Base-by-base conservation (phyloP, 1,140 invertebrate species). In the Drosophila ohnishii region DNA sequence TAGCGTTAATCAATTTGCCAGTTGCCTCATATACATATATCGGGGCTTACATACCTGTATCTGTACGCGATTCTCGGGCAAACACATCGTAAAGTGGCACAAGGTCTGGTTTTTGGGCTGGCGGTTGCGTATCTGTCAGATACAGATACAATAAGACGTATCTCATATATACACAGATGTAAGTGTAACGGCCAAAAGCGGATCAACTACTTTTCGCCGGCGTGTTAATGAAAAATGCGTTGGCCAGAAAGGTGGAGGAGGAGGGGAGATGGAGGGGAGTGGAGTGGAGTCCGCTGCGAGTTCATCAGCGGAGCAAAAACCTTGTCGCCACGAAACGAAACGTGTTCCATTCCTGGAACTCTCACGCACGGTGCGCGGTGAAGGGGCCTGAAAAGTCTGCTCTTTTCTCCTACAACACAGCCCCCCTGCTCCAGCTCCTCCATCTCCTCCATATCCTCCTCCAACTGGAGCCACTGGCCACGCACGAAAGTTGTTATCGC, bases 1-100 rank as follows among this genome's bases (percentile, higher is more conserved):
- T 80, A 88, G 77, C 65, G 77, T 84, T 88, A 84, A 88, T 88
- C 84, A 88, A 88, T 88, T 88, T 80, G 69, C 60, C 65, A 71
- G 74, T 66, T 47, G 50, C 44, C 37, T 65, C 16, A 40, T 63
- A 42, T 61, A 63, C 39, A 32, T 58, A 32, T 40, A 63, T 4
- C 8, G 19, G 14, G 0, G 34, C 51, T 22, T 39, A 62, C 55
- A 57, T 40, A 40, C 11, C n/a, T 55, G 16, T 16, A 16, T 16
- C 14, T 32, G 34, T 64, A 64, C 8, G 44, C 64, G 66, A 84
- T 84, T 84, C 80, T 84, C 65, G 71, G 76, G 48, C 75, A 62
- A 34, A 60, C 75, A 71, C 45, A 80, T 77, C 76, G 72, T 75
- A 82, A 76, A 88, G 80, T 88, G 84, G 84, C 80, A 84, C 84